phyloP scores from a whole-genome alignment of 2,797 vertebrate species.

The Euphonia xanthogaster region DNA sequence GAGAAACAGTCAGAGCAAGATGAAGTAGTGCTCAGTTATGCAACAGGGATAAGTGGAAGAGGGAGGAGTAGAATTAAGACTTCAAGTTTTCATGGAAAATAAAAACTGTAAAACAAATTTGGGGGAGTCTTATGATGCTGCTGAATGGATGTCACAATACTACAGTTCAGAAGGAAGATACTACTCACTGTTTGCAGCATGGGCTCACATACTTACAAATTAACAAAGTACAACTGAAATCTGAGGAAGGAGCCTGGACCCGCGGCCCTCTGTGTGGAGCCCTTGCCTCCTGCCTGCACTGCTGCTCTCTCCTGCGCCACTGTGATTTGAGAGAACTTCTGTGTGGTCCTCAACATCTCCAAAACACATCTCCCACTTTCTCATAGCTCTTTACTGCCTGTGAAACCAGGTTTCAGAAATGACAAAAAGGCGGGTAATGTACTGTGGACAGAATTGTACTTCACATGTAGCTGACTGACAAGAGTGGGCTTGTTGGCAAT shows the following conservation, averaged over 20 bases:
- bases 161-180: neutral
- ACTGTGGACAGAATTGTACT: neutral
- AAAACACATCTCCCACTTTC: neutral
- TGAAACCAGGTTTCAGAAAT: neutral
- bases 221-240: neutral
- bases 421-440: neutral
- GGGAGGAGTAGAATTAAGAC: neutral
- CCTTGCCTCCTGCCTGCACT: neutral
- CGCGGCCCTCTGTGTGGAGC: fast-evolving
- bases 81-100: neutral
- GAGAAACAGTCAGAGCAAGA: neutral
- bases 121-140: neutral
- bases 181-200: neutral
- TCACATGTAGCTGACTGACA: neutral
- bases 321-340: neutral
- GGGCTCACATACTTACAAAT: neutral
- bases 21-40: neutral
- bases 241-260: neutral
- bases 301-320: neutral
- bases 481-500: neutral
- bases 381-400: neutral
- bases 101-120: neutral
- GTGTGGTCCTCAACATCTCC: fast-evolving
- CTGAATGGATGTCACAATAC: neutral
- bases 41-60: neutral